Conservation (phyloP, 30 jellyfish, hydroid and myxozoan genomes). For the Pseudorhiza aurosa region DNA sequence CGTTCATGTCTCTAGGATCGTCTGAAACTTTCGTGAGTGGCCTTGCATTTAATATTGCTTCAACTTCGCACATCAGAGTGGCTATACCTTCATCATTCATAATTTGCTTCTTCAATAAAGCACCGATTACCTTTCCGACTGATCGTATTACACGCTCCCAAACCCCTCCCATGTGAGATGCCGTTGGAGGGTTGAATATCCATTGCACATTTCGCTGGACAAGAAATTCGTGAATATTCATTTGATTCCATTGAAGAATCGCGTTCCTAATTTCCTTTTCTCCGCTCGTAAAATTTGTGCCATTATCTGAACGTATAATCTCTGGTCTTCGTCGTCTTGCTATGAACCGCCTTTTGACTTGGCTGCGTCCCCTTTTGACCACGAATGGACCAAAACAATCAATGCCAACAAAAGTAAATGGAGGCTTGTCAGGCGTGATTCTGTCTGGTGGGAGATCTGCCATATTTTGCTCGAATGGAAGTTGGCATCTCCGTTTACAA, state of each 20-base stretch:
- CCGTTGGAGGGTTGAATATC: conserved; percentile 46
- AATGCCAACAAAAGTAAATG: conserved; percentile 57
- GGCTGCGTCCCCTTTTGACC: conserved; percentile 39
- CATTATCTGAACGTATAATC: conserved; percentile 4
- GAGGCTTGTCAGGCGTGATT: conserved; percentile 67
- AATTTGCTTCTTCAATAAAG: conserved; percentile 1
- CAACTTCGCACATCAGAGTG: conserved; percentile 40
- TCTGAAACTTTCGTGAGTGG: conserved; percentile 45
- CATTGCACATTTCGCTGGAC: conserved; percentile 6
- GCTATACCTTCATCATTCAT: conserved; percentile 22
- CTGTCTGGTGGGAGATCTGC: conserved; percentile 70
- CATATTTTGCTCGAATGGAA: conserved; percentile 34
- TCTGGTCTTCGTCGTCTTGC: conserved; percentile 12
- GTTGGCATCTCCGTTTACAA: conserved; percentile 20
- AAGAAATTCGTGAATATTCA: neutral
- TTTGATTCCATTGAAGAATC: neutral
- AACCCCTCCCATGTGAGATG: conserved; percentile 57
- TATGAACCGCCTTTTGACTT: neutral
- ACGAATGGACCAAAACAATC: conserved; percentile 74
- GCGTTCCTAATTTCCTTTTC: conserved; percentile 17
- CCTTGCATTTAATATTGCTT: conserved; percentile 34
- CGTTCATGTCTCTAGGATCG: conserved; percentile 36
- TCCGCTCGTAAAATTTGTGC: neutral
- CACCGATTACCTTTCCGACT: conserved; percentile 27
- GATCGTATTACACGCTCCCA: too few species aligned